Evolutionary conservation across 2,797 vertebrate genomes (phyloP).

Genomic region (Monodelphis domestica): DNA sequence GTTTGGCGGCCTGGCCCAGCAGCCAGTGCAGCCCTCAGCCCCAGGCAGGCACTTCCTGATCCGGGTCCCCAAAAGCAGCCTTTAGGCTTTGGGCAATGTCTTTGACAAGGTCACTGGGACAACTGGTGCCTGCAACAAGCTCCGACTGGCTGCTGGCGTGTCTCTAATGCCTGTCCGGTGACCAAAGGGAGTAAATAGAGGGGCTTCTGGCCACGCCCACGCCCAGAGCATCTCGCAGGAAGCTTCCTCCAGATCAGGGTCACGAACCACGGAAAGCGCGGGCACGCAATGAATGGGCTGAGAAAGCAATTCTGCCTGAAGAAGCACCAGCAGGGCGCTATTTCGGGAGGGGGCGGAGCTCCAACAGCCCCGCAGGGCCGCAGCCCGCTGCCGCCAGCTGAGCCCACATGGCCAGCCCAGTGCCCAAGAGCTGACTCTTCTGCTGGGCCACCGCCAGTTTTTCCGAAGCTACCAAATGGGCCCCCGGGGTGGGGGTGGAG

Average conservation of each 20-base stretch:
- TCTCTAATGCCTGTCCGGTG: not conserved
- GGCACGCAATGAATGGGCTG: not conserved
- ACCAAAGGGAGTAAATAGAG: not conserved
- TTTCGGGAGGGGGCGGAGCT: conserved; percentile 4
- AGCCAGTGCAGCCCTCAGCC: not conserved
- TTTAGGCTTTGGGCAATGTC: no score
- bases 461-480: not conserved
- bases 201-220: no score
- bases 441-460: not conserved
- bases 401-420: rapidly evolving
- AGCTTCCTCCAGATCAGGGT: not conserved
- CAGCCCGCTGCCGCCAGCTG: rapidly evolving
- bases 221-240: not conserved
- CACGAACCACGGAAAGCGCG: not conserved
- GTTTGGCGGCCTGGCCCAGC: not conserved
- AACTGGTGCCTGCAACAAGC: not conserved
- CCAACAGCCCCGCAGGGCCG: not conserved
- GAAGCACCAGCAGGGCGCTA: not conserved
- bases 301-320: not conserved
- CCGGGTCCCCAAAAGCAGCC: no score
- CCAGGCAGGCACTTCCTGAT: not conserved
- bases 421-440: not conserved
- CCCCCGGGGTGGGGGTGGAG: rapidly evolving
- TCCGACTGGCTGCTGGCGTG: not conserved
- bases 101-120: not conserved